These are phyloP conservation scores for Zhengitettix transpicula DNA, from an alignment of 2,888 invertebrate species.

Conservation along the genomic window DNA sequence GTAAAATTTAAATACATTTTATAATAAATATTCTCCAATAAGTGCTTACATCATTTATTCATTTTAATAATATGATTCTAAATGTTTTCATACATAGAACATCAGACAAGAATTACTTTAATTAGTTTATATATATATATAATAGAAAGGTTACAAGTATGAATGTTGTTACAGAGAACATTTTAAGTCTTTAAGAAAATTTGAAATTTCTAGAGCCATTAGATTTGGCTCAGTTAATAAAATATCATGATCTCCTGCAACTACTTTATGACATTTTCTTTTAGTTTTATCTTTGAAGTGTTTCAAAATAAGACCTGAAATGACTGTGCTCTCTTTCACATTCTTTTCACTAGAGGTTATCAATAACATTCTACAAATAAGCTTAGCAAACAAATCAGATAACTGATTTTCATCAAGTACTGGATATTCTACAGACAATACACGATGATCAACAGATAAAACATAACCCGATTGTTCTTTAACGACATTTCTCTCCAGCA, in stretches of 20 bases:
- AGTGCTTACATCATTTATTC: too few relatives aligned
- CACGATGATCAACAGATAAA: slow-evolving; percentile 1
- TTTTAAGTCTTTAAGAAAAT: slow-evolving; percentile 24
- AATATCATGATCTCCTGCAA: slow-evolving; percentile 42
- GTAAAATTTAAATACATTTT: too few relatives aligned
- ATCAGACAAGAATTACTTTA: too few relatives aligned
- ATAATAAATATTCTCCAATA: too few relatives aligned
- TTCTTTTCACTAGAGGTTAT: background rate
- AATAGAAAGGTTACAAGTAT: too few relatives aligned
- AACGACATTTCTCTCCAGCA: background rate
- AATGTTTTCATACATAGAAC: too few relatives aligned
- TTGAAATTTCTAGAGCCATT: slow-evolving; percentile 31
- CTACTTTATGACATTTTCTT: slow-evolving; percentile 20
- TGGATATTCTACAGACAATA: background rate
- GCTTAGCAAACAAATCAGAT: background rate
- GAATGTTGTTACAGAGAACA: slow-evolving; percentile 8
- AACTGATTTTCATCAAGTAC: background rate
- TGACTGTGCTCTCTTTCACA: background rate
- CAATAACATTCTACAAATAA: slow-evolving; percentile 2
- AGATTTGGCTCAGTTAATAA: slow-evolving; percentile 39
- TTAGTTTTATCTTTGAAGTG: slow-evolving; percentile 2
- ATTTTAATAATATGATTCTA: too few relatives aligned
- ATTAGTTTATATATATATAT: too few relatives aligned
- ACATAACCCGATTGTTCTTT: background rate
- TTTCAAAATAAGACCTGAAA: background rate